Evolutionary conservation across 1,140 invertebrate species (phyloP).

Genomic region (Rhyacophila brunnea): DNA sequence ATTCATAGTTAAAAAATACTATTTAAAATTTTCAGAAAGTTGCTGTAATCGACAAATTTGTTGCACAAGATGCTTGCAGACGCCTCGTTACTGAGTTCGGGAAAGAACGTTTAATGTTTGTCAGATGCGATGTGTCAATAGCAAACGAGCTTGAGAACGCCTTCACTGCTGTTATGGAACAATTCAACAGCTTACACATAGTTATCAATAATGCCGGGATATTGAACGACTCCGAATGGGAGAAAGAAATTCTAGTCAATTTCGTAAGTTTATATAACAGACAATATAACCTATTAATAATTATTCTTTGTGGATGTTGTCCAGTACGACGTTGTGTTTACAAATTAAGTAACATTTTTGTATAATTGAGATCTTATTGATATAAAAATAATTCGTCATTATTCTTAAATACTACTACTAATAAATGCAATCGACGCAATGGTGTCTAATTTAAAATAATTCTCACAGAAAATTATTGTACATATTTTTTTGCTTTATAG

Average conservation of each 20-base stretch:
- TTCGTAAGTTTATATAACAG: slow-evolving; percentile 47
- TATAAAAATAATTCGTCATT: too few species aligned
- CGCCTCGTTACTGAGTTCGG: slow-evolving; percentile 37
- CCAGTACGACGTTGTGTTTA: too few species aligned
- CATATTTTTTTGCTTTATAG: too few species aligned
- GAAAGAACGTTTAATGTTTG: slow-evolving; percentile 37
- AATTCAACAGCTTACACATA: slow-evolving; percentile 61
- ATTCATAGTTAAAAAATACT: too few species aligned
- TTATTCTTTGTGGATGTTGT: too few species aligned
- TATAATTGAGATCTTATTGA: too few species aligned
- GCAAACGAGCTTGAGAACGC: slow-evolving; percentile 61
- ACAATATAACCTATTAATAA: too few species aligned
- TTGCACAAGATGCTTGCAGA: slow-evolving; percentile 32
- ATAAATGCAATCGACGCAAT: too few species aligned
- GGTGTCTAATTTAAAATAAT: too few species aligned
- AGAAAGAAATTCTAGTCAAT: slow-evolving; percentile 46
- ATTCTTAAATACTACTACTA: too few species aligned
- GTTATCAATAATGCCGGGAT: slow-evolving; percentile 67
- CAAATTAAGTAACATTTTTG: too few species aligned
- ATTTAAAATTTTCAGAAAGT: slow-evolving; percentile 41
- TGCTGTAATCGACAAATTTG: slow-evolving; percentile 42
- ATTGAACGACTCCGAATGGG: slow-evolving; percentile 40
- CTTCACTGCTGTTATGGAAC: slow-evolving; percentile 58
- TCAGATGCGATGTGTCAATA: slow-evolving; percentile 66
- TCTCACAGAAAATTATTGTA: too few species aligned